Conservation (phyloP, 2,888 invertebrate genomes). For the Himalopsyche tibetana region DNA sequence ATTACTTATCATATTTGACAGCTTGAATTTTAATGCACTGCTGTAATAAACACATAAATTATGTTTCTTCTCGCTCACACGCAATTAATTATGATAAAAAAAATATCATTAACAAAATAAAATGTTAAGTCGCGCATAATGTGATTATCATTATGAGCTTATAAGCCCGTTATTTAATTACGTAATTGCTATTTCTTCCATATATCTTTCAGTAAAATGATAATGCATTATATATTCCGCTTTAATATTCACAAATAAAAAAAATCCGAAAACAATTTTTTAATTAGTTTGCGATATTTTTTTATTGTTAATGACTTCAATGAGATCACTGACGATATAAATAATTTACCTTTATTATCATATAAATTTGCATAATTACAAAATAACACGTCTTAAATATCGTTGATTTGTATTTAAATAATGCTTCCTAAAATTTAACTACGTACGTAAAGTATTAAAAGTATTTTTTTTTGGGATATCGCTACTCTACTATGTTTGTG, state of each 20-base stretch:
- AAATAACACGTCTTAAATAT: neutral
- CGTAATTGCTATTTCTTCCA: neutral
- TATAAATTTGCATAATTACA: neutral
- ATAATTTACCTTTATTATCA: neutral
- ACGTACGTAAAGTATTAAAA: neutral
- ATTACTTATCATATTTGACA: neutral
- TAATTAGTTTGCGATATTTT: neutral
- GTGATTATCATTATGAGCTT: slow-evolving; percentile 1
- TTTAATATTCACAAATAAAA: neutral
- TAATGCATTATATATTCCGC: neutral
- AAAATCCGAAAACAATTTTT: neutral
- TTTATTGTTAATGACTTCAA: neutral
- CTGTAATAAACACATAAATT: neutral
- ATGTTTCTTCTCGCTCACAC: neutral
- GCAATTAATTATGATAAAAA: neutral
- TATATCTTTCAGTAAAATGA: neutral
- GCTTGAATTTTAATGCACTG: neutral
- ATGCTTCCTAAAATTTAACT: neutral
- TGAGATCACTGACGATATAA: neutral
- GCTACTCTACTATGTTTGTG: too few relatives aligned
- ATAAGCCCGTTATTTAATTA: slow-evolving; percentile 9
- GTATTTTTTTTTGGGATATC: too few relatives aligned
- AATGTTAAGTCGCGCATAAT: slow-evolving; percentile 26
- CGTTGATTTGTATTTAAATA: neutral
- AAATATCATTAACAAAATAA: slow-evolving; percentile 9